Conservation (phyloP, 2,888 invertebrate genomes). For the Heliconius hortense region DNA sequence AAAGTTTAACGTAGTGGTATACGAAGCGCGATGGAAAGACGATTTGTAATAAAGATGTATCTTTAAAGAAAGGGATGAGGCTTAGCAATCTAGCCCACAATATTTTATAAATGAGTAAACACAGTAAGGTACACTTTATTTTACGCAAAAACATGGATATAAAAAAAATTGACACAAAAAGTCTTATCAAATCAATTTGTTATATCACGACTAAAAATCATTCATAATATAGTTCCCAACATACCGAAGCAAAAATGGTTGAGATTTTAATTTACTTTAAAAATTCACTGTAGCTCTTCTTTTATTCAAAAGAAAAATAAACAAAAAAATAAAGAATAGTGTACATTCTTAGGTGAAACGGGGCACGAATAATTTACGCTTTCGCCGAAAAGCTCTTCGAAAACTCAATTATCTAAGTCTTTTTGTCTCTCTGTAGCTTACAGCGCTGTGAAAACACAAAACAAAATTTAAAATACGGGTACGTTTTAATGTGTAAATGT, state of each 20-base stretch:
- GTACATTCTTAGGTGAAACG: conserved; percentile 29
- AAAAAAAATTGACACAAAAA: not conserved
- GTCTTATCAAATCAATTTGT: not conserved
- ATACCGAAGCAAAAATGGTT: not conserved
- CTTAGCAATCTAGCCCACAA: too few relatives aligned
- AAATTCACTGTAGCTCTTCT: not conserved
- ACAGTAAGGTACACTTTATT: too few relatives aligned
- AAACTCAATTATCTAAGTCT: conserved; percentile 68
- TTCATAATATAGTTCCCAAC: not conserved
- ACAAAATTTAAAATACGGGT: conserved; percentile 24
- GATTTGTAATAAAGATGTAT: too few relatives aligned
- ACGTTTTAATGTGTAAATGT: conserved; percentile 20
- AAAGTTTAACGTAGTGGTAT: too few relatives aligned
- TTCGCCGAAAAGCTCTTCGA: conserved; percentile 60
- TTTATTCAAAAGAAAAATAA: conserved; percentile 8
- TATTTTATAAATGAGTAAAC: too few relatives aligned
- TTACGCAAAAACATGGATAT: not conserved
- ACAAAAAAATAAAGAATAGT: conserved; percentile 20
- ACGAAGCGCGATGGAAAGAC: too few relatives aligned
- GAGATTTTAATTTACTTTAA: conserved; percentile 8
- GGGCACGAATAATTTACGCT: conserved; percentile 55
- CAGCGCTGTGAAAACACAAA: conserved; percentile 24
- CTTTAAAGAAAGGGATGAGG: too few relatives aligned
- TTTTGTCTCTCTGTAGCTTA: conserved; percentile 53
- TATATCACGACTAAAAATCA: not conserved